Percentiles rank a stretch among this genome's conserved stretches.
Evolutionary conservation across 2,113 vertebrate species (phyloP).

Genomic region (Gasterosteus aculeatus): DNA sequence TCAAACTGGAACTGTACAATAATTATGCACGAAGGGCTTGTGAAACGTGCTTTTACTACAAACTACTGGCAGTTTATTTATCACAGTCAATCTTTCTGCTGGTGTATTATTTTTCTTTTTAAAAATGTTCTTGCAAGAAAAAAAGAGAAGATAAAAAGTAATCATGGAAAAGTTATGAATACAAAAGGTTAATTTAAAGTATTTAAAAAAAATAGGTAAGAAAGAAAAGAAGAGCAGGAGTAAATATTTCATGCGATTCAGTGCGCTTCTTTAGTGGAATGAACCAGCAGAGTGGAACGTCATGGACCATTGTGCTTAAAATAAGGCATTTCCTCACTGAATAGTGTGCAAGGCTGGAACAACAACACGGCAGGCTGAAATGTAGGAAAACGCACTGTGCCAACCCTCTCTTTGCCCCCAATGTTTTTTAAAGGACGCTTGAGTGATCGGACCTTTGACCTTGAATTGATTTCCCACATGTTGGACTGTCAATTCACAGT

Average conservation of each 20-base stretch:
- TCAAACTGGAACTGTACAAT: slow-evolving; percentile 17
- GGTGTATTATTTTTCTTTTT: not conserved
- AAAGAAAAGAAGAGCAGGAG: not conserved
- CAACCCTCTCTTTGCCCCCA: not conserved
- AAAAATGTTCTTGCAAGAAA: not conserved
- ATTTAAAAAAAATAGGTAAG: not conserved
- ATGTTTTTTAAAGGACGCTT: not conserved
- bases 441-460: not conserved
- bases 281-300: not conserved
- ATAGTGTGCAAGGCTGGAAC: not conserved
- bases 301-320: slow-evolving; percentile 13
- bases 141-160: not conserved
- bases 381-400: not conserved
- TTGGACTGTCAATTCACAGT: not conserved
- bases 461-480: not conserved
- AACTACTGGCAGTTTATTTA: slow-evolving; percentile 23
- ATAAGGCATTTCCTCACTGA: slow-evolving; percentile 5
- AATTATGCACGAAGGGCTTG: slow-evolving; percentile 40
- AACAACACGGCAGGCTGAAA: not conserved
- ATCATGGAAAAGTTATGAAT: not conserved
- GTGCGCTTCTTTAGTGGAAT: slow-evolving; percentile 6
- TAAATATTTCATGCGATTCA: slow-evolving; percentile 39
- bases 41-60: slow-evolving; percentile 8
- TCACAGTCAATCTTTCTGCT: slow-evolving; percentile 16
- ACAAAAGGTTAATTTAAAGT: not conserved